Evolutionary conservation across 1,140 invertebrate species (phyloP), one percentile per base, ranked within the genome.

Genomic region (Plutomurus gul): DNA sequence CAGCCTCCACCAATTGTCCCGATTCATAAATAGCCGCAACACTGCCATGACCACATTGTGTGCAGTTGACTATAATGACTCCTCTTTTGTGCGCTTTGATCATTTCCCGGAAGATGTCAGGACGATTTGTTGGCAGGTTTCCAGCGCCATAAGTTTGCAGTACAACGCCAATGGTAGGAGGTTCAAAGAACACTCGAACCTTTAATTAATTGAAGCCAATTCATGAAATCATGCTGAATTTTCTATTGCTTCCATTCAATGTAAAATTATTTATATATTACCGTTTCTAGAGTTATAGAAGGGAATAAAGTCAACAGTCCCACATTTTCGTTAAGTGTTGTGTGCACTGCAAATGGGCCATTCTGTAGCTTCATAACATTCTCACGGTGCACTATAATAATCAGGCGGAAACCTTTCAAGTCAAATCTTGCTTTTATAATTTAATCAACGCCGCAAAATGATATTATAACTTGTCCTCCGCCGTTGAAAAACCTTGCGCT

Each of bases 81-180:
- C 95, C 96, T 30, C 93, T 88, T 25, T 91, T 87, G 0, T 91
- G 88, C 0, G 97, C 96, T 1, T 89, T 87, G 39, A 89, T 87
- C 1, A 99, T 86, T 81, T 92, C 93, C 0, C 90, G 87, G 0
- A 98, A 86, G 0, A 99, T 87, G 83, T 98, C 96, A 16, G 88
- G 86, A 16, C 95, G 88, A 84, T 94, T 93, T 0, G 90, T 91
- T 0, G 97, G 96, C 20, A 97, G 91, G 85, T 99, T 99, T 0
- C 97, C 97, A 0, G 93, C 90, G 7, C 97, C 97, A 84, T 96
- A 99, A 0, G 93, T 95, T 87, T 98, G 94, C 13, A 99, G 86
- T 0, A 99, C 93, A 4, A 98, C 92, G 8, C 94, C 96, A 84
- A 93, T 89, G 60, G 95, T 93, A 0, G 95, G 94, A 4, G 94